Evolutionary conservation across 23 tunicate species (phyloP), one percentile per base, ranked within the genome.

Genomic region (Styela plicata): DNA sequence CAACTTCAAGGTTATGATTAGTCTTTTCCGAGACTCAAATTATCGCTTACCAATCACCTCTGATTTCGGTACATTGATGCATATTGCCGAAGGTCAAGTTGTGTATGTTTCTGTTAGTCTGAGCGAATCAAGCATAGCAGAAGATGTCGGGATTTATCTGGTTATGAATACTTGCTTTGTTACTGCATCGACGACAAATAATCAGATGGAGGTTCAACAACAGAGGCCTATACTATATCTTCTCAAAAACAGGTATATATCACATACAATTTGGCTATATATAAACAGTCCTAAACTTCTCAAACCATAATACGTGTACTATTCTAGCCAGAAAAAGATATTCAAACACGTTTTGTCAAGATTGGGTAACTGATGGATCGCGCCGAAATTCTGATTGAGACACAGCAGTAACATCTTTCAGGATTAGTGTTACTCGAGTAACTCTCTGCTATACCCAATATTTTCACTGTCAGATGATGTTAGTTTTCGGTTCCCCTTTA

Each of bases 81-180:
- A 76, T 32, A 34, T 90, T 24, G 89, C 96, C 25, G 96, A 90
- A 63, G 96, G 96, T 22, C 90, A 90, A 69, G 62, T 90, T 52
- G 86, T 90, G 31, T 90, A 35, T 52, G 86, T 90, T 2, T 80
- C 96, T 28, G 96, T 90, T 25, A 86, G 81, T 75, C 69, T 90
- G 24, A 63, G 73, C 10, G 74, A 88, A 52, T 31, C 70, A 32
- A 63, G 80, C 36, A 37, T 90, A 2, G 83, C 79, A 2, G 80
- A 83, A 1, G 84, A 84, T 33, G 83, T 74, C 28, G 84, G 69
- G 62, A 78, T 79, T n/a, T 79, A 80, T 44, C 86, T 90, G 36
- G 86, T 90, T 36, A 90, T 90, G 89, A 88, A 90, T 34, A 90
- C 82, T 18, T 90, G 96, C 69, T 90, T 90, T 69, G 96, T 90